Percentiles rank a stretch among this genome's conserved stretches.
Evolutionary conservation across 1,140 invertebrate genomes (phyloP).

Genomic region (Augochlora pura): DNA sequence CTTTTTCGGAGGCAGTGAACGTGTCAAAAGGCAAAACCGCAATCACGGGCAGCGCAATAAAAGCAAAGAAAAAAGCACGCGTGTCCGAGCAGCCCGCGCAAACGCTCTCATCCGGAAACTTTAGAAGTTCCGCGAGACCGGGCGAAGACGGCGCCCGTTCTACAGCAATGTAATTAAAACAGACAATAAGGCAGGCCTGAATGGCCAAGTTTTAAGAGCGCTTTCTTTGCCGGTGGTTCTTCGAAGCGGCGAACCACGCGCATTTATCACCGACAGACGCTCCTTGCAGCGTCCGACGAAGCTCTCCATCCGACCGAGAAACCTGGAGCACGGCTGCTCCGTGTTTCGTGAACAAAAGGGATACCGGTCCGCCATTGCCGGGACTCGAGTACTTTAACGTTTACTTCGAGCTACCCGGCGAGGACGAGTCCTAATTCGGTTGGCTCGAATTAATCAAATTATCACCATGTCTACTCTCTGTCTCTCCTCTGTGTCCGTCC

Average conservation of each 20-base stretch:
- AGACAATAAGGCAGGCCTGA: conserved; percentile 52
- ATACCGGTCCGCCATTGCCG: neutral
- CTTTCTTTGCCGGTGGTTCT: conserved; percentile 41
- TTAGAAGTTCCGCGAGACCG: no score
- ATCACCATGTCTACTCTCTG: conserved; percentile 13
- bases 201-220: conserved; percentile 50
- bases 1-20: no score
- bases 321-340: neutral
- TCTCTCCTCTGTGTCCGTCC: conserved; percentile 9
- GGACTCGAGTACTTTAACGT: conserved; percentile 35
- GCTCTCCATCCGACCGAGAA: conserved; percentile 20
- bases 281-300: conserved; percentile 21
- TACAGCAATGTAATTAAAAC: conserved; percentile 56
- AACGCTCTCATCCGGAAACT: no score
- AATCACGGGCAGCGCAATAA: no score
- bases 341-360: conserved; percentile 26
- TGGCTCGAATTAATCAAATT: conserved; percentile 63
- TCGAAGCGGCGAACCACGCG: neutral
- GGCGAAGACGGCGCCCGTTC: neutral
- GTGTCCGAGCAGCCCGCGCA: no score
- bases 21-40: no score
- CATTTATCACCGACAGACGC: conserved; percentile 48
- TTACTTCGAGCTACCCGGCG: conserved; percentile 4
- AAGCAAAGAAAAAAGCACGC: no score
- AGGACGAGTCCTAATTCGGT: conserved; percentile 47